phyloP scores from a whole-genome alignment of 2,888 invertebrate species.

The Buathra laborator region DNA sequence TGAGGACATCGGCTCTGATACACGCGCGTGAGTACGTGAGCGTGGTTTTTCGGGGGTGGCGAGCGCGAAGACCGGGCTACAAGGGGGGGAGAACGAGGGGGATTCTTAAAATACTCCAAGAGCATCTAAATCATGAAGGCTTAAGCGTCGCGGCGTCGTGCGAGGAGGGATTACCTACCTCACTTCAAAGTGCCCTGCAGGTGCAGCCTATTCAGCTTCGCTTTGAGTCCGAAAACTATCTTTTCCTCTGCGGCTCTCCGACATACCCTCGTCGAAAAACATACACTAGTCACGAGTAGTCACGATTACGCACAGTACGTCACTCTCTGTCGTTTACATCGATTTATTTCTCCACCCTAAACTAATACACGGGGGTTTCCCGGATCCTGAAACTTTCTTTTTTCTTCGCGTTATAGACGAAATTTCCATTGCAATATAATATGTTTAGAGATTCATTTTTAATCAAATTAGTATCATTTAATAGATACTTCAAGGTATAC shows the following conservation, averaged over 20 bases:
- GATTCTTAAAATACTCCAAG: constrained; percentile 85
- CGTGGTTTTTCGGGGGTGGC: constrained; percentile 71
- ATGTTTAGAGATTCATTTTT: no score
- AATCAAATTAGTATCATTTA: no score
- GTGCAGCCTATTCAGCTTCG: constrained; percentile 78
- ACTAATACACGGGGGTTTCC: no score
- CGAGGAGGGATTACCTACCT: constrained; percentile 84
- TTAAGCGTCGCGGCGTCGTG: constrained; percentile 81
- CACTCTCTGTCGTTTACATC: no score
- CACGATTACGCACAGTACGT: no score
- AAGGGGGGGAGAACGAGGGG: constrained; percentile 76
- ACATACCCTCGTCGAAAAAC: background rate
- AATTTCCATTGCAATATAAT: no score
- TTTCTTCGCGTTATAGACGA: no score
- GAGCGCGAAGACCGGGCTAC: constrained; percentile 73
- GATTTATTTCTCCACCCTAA: no score
- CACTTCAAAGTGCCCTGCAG: constrained; percentile 85
- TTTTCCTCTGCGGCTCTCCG: constrained; percentile 4
- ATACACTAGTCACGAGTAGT: background rate
- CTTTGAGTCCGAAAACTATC: constrained; percentile 62
- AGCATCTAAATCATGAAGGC: constrained; percentile 85
- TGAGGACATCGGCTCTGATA: background rate
- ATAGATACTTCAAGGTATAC: no score
- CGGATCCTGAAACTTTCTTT: no score
- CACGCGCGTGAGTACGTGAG: constrained; percentile 28